These are phyloP conservation scores for Arrhamphus sclerolepis DNA, from an alignment of 2,797 vertebrate genomes.

Conservation along the genomic window DNA sequence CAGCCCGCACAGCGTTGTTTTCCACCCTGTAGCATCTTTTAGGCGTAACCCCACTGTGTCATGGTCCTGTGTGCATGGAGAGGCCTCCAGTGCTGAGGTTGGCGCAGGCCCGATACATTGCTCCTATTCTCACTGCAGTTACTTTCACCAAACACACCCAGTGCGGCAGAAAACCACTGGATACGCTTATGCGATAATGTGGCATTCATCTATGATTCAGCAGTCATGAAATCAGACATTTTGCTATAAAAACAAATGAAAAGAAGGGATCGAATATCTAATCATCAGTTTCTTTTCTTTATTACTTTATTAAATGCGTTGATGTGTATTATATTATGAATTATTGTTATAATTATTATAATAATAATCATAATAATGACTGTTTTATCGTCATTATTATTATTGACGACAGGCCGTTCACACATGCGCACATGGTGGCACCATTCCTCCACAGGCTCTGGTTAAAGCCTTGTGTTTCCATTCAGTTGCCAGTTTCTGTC, in stretches of 20 bases:
- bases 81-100: conserved; percentile 69
- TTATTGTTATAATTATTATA: neutral
- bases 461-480: conserved; percentile 3
- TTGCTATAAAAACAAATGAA: conserved; percentile 7
- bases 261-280: neutral
- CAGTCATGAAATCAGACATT: conserved; percentile 17
- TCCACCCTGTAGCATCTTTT: conserved; percentile 71
- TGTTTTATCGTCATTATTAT: conserved; percentile 20
- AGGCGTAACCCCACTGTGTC: conserved; percentile 76
- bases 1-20: conserved; percentile 36
- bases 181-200: neutral
- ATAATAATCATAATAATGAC: conserved; percentile 20
- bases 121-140: conserved; percentile 11
- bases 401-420: neutral
- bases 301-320: neutral
- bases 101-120: conserved; percentile 62
- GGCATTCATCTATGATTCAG: neutral
- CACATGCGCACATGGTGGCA: conserved; percentile 58
- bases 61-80: conserved; percentile 53
- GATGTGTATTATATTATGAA: too few relatives aligned
- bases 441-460: conserved; percentile 17
- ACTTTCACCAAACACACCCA: conserved; percentile 24
- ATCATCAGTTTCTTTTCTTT: neutral
- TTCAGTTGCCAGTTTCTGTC: too few relatives aligned
- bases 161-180: conserved; percentile 15